These are phyloP conservation scores for Ernsta delagoae DNA, from an alignment of 2,888 invertebrate species.

Conservation along the genomic window DNA sequence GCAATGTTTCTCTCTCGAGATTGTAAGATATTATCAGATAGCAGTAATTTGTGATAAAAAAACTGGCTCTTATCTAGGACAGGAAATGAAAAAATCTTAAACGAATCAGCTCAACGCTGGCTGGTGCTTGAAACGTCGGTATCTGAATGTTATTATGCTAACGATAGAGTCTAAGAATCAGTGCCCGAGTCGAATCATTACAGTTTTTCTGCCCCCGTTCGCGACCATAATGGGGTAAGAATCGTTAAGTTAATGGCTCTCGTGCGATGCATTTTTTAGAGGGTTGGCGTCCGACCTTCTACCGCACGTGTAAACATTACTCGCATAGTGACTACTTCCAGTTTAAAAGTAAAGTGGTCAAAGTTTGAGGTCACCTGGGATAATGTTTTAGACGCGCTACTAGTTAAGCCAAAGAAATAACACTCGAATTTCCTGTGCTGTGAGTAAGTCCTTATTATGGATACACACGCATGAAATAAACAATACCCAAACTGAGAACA, in stretches of 20 bases:
- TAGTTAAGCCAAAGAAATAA: too few relatives aligned
- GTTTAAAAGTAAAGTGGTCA: background rate
- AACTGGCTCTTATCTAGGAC: background rate
- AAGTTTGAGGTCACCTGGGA: background rate
- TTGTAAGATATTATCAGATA: too few relatives aligned
- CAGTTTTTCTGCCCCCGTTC: constrained; percentile 6
- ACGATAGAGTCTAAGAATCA: background rate
- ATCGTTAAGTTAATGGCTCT: constrained; percentile 3
- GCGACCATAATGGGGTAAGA: constrained; percentile 4
- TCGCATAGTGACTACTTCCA: background rate
- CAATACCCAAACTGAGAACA: too few relatives aligned
- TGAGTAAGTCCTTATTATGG: too few relatives aligned
- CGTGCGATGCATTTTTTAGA: constrained; percentile 7
- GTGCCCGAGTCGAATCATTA: background rate
- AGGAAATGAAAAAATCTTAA: constrained; percentile 3
- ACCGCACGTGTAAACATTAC: constrained; percentile 1
- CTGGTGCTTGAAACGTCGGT: background rate
- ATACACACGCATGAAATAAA: too few relatives aligned
- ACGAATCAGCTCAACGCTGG: background rate
- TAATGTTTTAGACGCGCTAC: too few relatives aligned
- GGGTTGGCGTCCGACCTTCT: background rate
- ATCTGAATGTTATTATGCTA: background rate
- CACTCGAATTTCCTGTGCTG: too few relatives aligned
- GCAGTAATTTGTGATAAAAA: background rate
- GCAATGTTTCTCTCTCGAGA: too few relatives aligned